These are phyloP conservation scores for Tinea pellionella DNA, from an alignment of 2,888 invertebrate species.

Conservation along the genomic window DNA sequence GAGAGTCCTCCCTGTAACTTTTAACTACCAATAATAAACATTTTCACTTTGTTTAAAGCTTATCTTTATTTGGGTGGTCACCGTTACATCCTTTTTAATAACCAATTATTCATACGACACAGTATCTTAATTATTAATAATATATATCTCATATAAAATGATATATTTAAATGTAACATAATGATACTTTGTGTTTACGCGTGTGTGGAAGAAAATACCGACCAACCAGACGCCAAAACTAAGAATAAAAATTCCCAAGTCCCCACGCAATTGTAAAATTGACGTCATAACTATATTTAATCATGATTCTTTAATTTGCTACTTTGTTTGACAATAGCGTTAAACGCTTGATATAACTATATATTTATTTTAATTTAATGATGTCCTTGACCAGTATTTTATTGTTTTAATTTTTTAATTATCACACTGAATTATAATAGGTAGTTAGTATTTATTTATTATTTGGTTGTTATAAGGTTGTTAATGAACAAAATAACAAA, in stretches of 20 bases:
- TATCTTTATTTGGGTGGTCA: background rate
- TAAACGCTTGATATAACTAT: background rate
- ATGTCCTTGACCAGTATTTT: too few relatives aligned
- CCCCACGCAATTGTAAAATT: conserved; percentile 10
- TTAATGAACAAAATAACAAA: too few relatives aligned
- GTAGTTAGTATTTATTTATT: too few relatives aligned
- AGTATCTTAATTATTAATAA: background rate
- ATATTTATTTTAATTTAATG: too few relatives aligned
- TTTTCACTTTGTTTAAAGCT: background rate
- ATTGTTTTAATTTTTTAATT: too few relatives aligned
- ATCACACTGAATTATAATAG: too few relatives aligned
- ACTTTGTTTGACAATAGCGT: background rate
- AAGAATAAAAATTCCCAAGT: conserved; percentile 9
- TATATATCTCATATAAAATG: background rate
- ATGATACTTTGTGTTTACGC: background rate
- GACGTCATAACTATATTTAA: conserved; percentile 7
- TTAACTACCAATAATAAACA: background rate
- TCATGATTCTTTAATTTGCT: background rate
- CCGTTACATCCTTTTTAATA: background rate
- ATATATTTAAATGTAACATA: background rate
- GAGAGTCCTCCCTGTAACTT: background rate
- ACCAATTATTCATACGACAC: background rate
- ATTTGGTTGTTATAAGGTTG: too few relatives aligned
- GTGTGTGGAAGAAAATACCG: background rate
- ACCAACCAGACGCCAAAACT: background rate